Evolutionary conservation across 1,140 invertebrate genomes (phyloP), one percentile per base, ranked within the genome.

Genomic region (Cyclina sinensis): DNA sequence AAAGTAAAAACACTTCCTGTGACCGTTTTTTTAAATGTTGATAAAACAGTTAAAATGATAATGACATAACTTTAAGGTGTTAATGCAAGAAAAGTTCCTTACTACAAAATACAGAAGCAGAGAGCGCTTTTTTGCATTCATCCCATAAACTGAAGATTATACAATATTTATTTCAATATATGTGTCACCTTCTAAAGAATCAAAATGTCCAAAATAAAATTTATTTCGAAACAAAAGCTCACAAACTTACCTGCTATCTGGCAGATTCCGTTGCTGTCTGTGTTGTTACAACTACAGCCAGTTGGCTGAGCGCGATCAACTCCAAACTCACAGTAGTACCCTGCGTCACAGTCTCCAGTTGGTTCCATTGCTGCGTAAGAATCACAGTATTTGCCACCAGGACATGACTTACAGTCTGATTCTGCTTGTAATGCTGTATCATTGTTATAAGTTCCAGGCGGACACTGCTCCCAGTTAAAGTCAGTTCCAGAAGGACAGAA

Each of bases 271-370:
- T 51, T 70, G 2, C 2, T 57, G 43, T 87, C 85, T 0, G 91
- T 91, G 4, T 83, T 59, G 46, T 91, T 93, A 43, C 43, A 43
- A 39, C 91, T 93, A 18, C 88, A 90, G 11, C 93, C 94, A 43
- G 87, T 93, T 12, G 94, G 94, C 35, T 88, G 35, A 9, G 90
- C 68, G 43, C 94, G 89, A 81, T 95, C 94, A 51, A 95, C 89
- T 35, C 94, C 94, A 88, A 92, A 95, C 79, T 94, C 90, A 89
- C 94, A 95, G 88, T 90, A 95, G 70, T 94, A 93, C 12, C 94
- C 93, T 7, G 88, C 90, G 32, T 90, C 88, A 91, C 94, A 95
- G 21, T 74, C 86, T 0, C 91, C 93, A 30, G 90, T 78, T 3
- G 92, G 87, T 7, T 68, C 54, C 16, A 86, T 89, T 12, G 88